phyloP scores from a whole-genome alignment of 2,888 invertebrate genomes.

The Phaonia tiefii region DNA sequence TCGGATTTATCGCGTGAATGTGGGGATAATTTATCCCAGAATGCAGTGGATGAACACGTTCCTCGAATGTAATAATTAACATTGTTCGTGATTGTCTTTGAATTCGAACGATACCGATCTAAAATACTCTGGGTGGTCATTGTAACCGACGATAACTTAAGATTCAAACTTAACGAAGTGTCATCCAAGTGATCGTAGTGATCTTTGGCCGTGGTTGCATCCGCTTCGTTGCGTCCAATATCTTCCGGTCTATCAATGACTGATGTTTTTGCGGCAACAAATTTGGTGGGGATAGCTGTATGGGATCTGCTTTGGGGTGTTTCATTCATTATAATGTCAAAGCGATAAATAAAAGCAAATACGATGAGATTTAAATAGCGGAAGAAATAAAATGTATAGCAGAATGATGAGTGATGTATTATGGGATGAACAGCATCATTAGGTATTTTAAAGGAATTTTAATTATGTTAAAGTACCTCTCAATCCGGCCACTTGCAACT shows the following conservation, averaged over 20 bases:
- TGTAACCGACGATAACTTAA: conserved; percentile 62
- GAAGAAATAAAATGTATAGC: conserved; percentile 13
- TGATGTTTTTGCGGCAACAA: conserved; percentile 24
- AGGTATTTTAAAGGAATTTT: background rate
- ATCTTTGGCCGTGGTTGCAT: too few relatives aligned
- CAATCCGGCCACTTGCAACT: conserved; percentile 1
- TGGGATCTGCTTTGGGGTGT: conserved; percentile 45
- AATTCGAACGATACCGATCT: conserved; percentile 70
- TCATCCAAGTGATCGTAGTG: background rate
- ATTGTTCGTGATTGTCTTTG: conserved; percentile 58
- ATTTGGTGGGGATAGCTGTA: conserved; percentile 40
- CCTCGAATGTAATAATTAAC: conserved; percentile 74
- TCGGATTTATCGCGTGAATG: conserved; percentile 78
- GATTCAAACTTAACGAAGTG: conserved; percentile 69
- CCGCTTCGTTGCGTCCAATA: conserved; percentile 34
- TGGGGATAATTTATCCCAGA: conserved; percentile 68
- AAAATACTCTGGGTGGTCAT: conserved; percentile 75
- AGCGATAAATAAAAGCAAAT: conserved; percentile 38
- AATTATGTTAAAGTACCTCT: conserved; percentile 52
- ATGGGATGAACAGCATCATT: conserved; percentile 36
- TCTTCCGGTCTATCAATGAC: conserved; percentile 13
- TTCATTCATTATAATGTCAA: conserved; percentile 39
- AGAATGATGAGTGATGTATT: conserved; percentile 34
- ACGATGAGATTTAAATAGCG: background rate
- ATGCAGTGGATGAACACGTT: conserved; percentile 61